These are phyloP conservation scores for Apis mellifera DNA, from an alignment of 1,140 invertebrate species.

Conservation along the genomic window Amel_HAv3.1 CM009931.2:17001001-17001500, in stretches of 20 bases:
- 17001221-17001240: not conserved
- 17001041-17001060: not conserved
- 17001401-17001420: slow-evolving; percentile 55
- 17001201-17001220: slow-evolving; percentile 21
- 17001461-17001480: not conserved
- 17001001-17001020: not conserved
- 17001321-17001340: slow-evolving; percentile 11
- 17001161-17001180: slow-evolving; percentile 11
- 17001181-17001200: slow-evolving; percentile 16
- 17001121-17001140: slow-evolving; percentile 1
- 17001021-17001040: not conserved
- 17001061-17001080: slow-evolving; percentile 43
- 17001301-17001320: not conserved
- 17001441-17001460: slow-evolving; percentile 16
- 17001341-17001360: not conserved
- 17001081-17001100: slow-evolving; percentile 35
- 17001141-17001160: slow-evolving; percentile 41
- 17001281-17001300: not conserved
- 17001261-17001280: not conserved
- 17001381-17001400: slow-evolving; percentile 49
- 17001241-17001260: slow-evolving; percentile 16
- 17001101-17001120: slow-evolving; percentile 26
- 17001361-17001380: slow-evolving; percentile 27
- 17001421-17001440: slow-evolving; percentile 1
- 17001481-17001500: not conserved